These are phyloP conservation scores for Eupithecia tripunctaria DNA, from an alignment of 2,888 invertebrate species.

Conservation along the genomic window DNA sequence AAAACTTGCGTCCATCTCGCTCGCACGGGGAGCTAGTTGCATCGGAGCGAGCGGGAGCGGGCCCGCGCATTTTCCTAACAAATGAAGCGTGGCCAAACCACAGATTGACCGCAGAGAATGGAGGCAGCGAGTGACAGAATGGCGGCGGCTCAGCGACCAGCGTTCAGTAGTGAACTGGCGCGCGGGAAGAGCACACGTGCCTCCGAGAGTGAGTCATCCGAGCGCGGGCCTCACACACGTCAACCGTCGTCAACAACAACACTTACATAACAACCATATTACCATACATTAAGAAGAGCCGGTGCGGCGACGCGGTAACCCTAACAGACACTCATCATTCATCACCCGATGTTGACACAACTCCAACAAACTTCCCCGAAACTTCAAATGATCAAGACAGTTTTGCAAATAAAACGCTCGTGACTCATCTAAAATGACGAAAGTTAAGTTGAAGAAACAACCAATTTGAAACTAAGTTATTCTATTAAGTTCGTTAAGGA, in stretches of 20 bases:
- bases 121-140: conserved; percentile 84
- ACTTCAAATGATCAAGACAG: conserved; percentile 62
- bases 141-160: conserved; percentile 73
- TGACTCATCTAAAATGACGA: conserved; percentile 84
- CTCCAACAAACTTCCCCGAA: conserved; percentile 49
- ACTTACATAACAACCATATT: conserved; percentile 44
- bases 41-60: conserved; percentile 65
- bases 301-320: conserved; percentile 63
- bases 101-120: conserved; percentile 85
- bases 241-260: conserved; percentile 48
- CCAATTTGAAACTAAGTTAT: conserved; percentile 59
- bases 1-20: conserved; percentile 75
- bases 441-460: conserved; percentile 79
- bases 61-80: conserved; percentile 81
- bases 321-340: conserved; percentile 59
- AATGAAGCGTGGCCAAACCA: conserved; percentile 85
- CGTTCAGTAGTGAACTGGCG: conserved; percentile 77
- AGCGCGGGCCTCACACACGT: conserved; percentile 72
- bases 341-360: conserved; percentile 76
- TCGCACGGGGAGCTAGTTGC: conserved; percentile 51
- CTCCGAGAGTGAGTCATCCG: conserved; percentile 54
- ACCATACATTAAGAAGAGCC: conserved; percentile 22
- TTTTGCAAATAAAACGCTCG: conserved; percentile 56
- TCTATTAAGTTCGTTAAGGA: conserved; percentile 59
- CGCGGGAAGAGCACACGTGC: conserved; percentile 74